Evolutionary conservation across 2,888 invertebrate genomes (phyloP), one percentile per base, ranked within the genome.

Genomic region (Cantharis rufa): DNA sequence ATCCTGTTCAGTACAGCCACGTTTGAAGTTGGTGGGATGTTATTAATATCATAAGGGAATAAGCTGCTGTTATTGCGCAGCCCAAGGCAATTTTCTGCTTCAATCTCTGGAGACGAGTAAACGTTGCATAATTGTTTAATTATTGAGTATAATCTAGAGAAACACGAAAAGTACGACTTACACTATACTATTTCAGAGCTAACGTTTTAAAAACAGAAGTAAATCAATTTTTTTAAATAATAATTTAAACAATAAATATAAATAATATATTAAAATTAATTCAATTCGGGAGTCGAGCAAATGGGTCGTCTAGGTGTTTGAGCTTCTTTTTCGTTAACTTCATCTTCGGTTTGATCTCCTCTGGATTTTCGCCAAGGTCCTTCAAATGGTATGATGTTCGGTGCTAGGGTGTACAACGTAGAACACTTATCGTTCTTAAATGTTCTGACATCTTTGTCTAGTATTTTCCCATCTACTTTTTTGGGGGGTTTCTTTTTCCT

Each of bases 21-120:
- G 24, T 69, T 63, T 18, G 70, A 70, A 71, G 73, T 76, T 75
- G 79, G 77, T 77, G 61, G 79, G 77, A 83, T 85, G 87, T 87
- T 88, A 88, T 88, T 88, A 88, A 88, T 88, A 88, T 88, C 87
- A 87, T 88, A 87, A 87, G 88, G 88, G 88, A 88, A 88, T 88
- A 87, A 88, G 86, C 86, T 85, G 86, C 84, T 85, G 86, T 88
- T 87, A 88, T 87, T 86, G 87, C 87, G 85, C 85, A 86, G 85
- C 87, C 86, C 88, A 84, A 86, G 85, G 86, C 87, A 88, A 88
- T 88, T 87, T 88, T 87, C 87, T 82, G 82, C 82, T 81, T 80
- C 74, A 78, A 78, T 86, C 87, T 86, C 88, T 66, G 75, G 87
- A 86, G 88, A 86, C 86, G 81, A 82, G 86, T 88, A 88, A 88